phyloP scores from a whole-genome alignment of 2,888 invertebrate species.

The Scrobipalpa costella region DNA sequence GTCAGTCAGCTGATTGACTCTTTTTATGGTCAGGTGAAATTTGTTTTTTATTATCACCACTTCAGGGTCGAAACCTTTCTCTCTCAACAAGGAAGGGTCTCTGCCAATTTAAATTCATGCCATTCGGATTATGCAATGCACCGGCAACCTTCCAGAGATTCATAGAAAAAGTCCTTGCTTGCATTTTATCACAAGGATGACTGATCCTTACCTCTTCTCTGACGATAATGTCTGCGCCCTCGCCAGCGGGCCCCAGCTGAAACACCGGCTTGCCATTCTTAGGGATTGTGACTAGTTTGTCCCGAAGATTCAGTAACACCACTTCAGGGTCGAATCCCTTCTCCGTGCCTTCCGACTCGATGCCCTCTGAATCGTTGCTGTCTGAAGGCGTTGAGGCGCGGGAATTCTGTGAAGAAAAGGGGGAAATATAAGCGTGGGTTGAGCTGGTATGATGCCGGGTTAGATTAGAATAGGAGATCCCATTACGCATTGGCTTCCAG shows the following conservation, averaged over 20 bases:
- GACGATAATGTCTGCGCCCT: constrained; percentile 14
- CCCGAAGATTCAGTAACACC: constrained; percentile 57
- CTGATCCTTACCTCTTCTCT: not conserved
- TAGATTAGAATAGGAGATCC: too few species aligned
- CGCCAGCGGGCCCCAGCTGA: constrained; percentile 35
- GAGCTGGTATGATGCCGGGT: too few species aligned
- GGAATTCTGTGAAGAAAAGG: constrained; percentile 48
- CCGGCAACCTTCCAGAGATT: too few species aligned
- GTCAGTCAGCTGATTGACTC: too few species aligned
- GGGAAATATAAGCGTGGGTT: too few species aligned
- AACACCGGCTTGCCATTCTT: constrained; percentile 42
- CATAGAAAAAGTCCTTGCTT: not conserved
- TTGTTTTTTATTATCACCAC: not conserved
- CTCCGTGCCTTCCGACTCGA: constrained; percentile 51
- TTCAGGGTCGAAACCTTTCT: not conserved
- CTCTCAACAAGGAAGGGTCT: too few species aligned
- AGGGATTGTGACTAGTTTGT: constrained; percentile 56
- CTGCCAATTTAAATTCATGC: too few species aligned
- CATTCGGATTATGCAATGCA: too few species aligned
- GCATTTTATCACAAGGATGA: not conserved
- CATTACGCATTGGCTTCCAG: too few species aligned
- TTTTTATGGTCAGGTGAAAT: too few species aligned
- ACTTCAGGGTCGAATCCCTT: constrained; percentile 64
- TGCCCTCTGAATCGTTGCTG: constrained; percentile 51
- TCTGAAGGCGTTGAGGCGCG: constrained; percentile 67